A percentile compares a stretch with the other conserved stretches of the same genome.
These are phyloP conservation scores for Plebejus argus DNA, from an alignment of 2,888 invertebrate genomes.

Conservation along the genomic window DNA sequence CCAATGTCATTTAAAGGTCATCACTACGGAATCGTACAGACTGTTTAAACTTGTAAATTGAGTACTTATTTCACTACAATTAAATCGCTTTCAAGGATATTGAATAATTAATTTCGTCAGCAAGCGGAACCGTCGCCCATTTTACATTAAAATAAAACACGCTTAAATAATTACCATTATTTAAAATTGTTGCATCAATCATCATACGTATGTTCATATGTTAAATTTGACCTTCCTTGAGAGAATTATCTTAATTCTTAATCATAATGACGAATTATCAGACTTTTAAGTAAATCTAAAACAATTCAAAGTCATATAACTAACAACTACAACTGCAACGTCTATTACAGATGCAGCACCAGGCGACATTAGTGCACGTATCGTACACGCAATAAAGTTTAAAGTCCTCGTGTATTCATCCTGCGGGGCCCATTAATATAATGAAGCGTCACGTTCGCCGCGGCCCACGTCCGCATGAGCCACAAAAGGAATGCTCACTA, in stretches of 20 bases:
- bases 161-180: background rate
- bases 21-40: conserved; percentile 38
- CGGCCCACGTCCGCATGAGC: conserved; percentile 73
- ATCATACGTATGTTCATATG: background rate
- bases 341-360: conserved; percentile 47
- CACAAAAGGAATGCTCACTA: conserved; percentile 76
- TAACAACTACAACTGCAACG: background rate
- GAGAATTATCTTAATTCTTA: background rate
- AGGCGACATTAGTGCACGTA: conserved; percentile 60
- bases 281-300: background rate
- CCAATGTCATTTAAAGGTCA: conserved; percentile 77
- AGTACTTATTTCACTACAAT: conserved; percentile 32
- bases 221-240: background rate
- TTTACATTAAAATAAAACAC: background rate
- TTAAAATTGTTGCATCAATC: background rate
- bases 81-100: conserved; percentile 25
- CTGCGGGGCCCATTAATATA: conserved; percentile 76
- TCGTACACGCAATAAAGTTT: conserved; percentile 67
- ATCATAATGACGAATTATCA: background rate
- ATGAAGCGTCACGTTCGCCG: conserved; percentile 75
- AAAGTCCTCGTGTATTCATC: conserved; percentile 74
- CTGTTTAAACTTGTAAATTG: conserved; percentile 33
- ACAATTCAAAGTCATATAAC: background rate
- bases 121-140: conserved; percentile 1
- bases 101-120: conserved; percentile 18